Evolutionary conservation across 2,888 invertebrate species (phyloP).

Genomic region (Thereva nobilitata): DNA sequence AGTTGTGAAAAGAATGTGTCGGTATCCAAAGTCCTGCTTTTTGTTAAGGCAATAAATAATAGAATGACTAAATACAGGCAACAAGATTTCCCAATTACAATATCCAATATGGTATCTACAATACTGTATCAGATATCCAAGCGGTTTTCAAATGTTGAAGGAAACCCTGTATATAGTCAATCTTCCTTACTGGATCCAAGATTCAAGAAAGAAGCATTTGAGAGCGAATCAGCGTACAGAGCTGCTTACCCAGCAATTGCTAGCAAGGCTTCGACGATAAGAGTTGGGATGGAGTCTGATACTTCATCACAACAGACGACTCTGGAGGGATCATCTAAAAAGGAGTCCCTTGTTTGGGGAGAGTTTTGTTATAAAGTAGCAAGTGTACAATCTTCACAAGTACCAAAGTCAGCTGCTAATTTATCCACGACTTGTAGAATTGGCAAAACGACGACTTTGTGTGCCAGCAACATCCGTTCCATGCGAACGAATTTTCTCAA

Average conservation of each 20-base stretch:
- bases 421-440: constrained; percentile 10
- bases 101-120: too few relatives aligned
- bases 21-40: too few relatives aligned
- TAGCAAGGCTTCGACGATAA: too few relatives aligned
- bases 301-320: background rate
- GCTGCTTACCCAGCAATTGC: too few relatives aligned
- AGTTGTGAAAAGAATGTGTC: too few relatives aligned
- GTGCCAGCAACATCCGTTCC: constrained; percentile 8
- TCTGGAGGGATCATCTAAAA: background rate
- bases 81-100: too few relatives aligned
- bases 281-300: too few relatives aligned
- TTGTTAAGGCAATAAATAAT: too few relatives aligned
- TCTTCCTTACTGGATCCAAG: constrained; percentile 44
- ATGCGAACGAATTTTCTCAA: constrained; percentile 13
- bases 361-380: constrained; percentile 1
- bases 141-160: too few relatives aligned
- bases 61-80: too few relatives aligned
- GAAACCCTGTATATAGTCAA: constrained; percentile 28
- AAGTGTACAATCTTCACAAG: background rate
- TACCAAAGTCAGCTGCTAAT: background rate
- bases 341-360: background rate
- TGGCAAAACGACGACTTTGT: constrained; percentile 9
- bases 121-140: too few relatives aligned
- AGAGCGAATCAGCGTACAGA: too few relatives aligned
- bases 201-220: constrained; percentile 43